Evolutionary conservation across 2,888 invertebrate species (phyloP).

Genomic region (Platerodrilus igneus): DNA sequence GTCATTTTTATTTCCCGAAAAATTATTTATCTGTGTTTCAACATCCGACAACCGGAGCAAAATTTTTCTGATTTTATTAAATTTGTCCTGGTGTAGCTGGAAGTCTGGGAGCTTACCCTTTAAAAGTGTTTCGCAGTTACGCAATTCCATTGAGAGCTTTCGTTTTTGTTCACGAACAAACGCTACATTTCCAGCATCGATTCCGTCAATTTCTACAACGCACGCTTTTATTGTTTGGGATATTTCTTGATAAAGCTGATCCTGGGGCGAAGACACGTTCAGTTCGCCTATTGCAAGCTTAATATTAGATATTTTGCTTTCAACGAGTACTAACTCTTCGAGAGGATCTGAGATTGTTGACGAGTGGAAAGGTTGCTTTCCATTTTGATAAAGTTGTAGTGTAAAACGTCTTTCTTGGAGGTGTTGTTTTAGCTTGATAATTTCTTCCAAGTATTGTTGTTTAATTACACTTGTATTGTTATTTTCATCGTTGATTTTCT

Average conservation of each 20-base stretch:
- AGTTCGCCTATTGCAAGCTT: slow-evolving; percentile 35
- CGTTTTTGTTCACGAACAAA: slow-evolving; percentile 10
- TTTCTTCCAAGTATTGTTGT: no score
- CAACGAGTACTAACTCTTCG: slow-evolving; percentile 25
- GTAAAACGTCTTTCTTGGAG: no score
- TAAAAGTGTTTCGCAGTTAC: slow-evolving; percentile 1
- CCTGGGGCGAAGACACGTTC: slow-evolving; percentile 6
- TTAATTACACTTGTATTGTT: no score
- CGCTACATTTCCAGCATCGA: slow-evolving; percentile 11
- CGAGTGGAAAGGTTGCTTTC: no score
- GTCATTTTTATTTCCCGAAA: slow-evolving; percentile 16
- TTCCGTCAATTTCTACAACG: not conserved
- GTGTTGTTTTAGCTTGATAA: no score
- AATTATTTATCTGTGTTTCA: slow-evolving; percentile 3
- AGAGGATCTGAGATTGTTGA: slow-evolving; percentile 33
- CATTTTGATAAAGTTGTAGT: no score
- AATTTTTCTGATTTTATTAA: slow-evolving; percentile 7
- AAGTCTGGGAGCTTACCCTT: slow-evolving; percentile 2
- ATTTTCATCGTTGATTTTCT: no score
- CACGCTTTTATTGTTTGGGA: not conserved
- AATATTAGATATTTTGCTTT: slow-evolving; percentile 22
- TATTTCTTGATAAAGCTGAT: slow-evolving; percentile 6
- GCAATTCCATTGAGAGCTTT: slow-evolving; percentile 8
- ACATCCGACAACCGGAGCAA: slow-evolving; percentile 6
- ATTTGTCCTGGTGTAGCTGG: not conserved